These are phyloP conservation scores for Scaptomyza graminum DNA, from an alignment of 1,140 invertebrate species.

Conservation along the genomic window DNA sequence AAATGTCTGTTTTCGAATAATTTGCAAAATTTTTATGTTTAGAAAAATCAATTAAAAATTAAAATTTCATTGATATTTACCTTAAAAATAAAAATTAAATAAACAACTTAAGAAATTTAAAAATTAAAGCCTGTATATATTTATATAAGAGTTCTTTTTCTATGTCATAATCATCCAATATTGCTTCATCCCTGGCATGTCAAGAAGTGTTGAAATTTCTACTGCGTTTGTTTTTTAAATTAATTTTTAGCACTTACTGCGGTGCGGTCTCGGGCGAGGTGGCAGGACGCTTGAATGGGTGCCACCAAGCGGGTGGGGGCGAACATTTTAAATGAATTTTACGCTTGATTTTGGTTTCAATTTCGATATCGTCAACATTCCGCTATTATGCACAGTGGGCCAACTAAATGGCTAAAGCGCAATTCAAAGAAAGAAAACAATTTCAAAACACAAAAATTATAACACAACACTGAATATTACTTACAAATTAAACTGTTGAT, in stretches of 20 bases:
- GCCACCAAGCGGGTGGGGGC: slow-evolving; percentile 27
- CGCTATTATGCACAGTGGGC: slow-evolving; percentile 26
- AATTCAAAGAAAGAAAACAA: no score
- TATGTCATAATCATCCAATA: not conserved
- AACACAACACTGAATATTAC: no score
- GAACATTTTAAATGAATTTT: slow-evolving; percentile 77
- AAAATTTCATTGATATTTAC: no score
- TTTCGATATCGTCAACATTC: slow-evolving; percentile 58
- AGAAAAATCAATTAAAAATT: no score
- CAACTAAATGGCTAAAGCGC: not conserved
- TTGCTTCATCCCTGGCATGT: slow-evolving; percentile 31
- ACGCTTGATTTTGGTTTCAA: slow-evolving; percentile 78
- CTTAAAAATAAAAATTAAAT: no score
- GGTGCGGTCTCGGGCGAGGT: not conserved
- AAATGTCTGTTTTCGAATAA: no score
- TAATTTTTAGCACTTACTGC: slow-evolving; percentile 51
- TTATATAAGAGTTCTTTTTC: no score
- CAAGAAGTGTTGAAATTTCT: slow-evolving; percentile 21
- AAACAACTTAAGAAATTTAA: no score
- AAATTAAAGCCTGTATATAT: no score
- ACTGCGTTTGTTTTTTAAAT: slow-evolving; percentile 30
- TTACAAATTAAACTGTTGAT: no score
- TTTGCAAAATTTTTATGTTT: no score
- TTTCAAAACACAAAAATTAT: no score
- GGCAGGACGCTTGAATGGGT: not conserved